These are phyloP conservation scores for Hemibagrus guttatus DNA, from an alignment of 2,797 vertebrate genomes.

Conservation along the genomic window DNA sequence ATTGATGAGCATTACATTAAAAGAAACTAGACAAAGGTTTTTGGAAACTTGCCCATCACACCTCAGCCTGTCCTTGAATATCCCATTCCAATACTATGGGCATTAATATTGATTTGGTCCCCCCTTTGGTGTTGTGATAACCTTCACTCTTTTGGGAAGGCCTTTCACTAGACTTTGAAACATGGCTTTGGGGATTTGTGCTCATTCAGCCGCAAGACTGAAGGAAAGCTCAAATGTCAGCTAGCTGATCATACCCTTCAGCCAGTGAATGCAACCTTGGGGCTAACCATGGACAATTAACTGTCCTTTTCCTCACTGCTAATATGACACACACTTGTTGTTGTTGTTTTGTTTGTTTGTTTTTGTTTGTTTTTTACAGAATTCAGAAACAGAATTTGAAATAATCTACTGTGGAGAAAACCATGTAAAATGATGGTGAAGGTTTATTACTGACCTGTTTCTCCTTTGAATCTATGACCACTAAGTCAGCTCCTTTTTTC, in stretches of 20 bases:
- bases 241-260: too few species aligned
- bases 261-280: too few species aligned
- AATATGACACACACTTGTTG: too few species aligned
- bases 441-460: slow-evolving; percentile 40
- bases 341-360: not conserved
- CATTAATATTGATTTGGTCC: not conserved
- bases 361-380: too few species aligned
- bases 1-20: not conserved
- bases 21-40: not conserved
- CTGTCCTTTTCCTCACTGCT: too few species aligned
- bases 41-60: not conserved
- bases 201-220: not conserved
- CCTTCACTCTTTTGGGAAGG: not conserved
- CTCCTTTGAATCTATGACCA: slow-evolving; percentile 36
- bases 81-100: not conserved
- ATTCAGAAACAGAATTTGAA: not conserved
- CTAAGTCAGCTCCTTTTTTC: slow-evolving; percentile 45
- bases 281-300: too few species aligned
- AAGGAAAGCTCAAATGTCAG: not conserved
- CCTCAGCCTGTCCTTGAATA: not conserved
- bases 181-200: not conserved
- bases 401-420: not conserved
- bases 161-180: not conserved
- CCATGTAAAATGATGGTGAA: not conserved
- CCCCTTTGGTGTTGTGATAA: too few species aligned